These are phyloP conservation scores for Propsilocerus akamusi DNA, from an alignment of 1,140 invertebrate genomes.

Conservation along the genomic window DNA sequence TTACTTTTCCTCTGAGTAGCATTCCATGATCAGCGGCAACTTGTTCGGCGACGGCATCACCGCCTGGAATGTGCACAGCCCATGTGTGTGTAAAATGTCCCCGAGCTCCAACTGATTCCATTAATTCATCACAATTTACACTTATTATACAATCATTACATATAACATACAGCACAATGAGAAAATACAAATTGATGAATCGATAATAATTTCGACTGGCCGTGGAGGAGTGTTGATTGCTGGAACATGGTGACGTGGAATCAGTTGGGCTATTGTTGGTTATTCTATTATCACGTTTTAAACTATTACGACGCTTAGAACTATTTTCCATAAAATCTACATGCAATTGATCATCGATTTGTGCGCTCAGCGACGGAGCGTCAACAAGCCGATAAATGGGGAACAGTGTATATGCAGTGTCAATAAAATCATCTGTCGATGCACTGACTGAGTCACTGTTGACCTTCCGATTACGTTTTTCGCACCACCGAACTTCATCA, in stretches of 20 bases:
- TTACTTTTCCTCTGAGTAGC: conserved; percentile 46
- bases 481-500: background rate
- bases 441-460: background rate
- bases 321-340: background rate
- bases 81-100: conserved; percentile 46
- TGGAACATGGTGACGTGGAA: background rate
- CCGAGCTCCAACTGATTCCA: conserved; percentile 1
- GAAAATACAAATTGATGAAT: background rate
- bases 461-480: background rate
- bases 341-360: background rate
- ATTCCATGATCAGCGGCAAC: conserved; percentile 47
- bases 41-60: conserved; percentile 32
- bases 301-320: background rate
- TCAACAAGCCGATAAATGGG: background rate
- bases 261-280: background rate
- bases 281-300: conserved; percentile 4
- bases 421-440: background rate
- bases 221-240: background rate
- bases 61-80: conserved; percentile 45
- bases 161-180: background rate
- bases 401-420: background rate
- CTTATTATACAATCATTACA: background rate
- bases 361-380: background rate
- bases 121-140: conserved; percentile 2
- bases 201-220: background rate